Conservation (phyloP, 2,113 vertebrate genomes). For the Coreoperca whiteheadi region DNA sequence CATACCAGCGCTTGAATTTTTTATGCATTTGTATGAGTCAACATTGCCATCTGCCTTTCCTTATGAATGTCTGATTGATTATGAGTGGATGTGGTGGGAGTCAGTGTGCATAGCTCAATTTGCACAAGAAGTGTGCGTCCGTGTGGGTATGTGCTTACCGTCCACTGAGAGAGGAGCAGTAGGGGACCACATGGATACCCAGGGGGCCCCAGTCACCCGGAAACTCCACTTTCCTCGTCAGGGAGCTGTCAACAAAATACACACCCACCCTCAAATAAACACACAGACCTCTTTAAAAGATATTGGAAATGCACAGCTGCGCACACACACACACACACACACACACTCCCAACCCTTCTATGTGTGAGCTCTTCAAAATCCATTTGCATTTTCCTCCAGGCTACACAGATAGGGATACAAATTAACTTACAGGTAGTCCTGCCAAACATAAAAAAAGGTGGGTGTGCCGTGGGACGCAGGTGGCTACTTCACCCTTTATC, state of each 20-base stretch:
- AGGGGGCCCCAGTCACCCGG: slow-evolving; percentile 90
- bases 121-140: background rate
- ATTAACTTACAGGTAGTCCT: slow-evolving; percentile 66
- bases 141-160: slow-evolving; percentile 84
- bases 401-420: slow-evolving; percentile 69
- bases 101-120: background rate
- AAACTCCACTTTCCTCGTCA: slow-evolving; percentile 91
- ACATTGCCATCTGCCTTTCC: slow-evolving; percentile 53
- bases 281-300: background rate
- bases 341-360: background rate
- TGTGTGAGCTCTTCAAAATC: slow-evolving; percentile 58
- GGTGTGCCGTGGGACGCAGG: slow-evolving; percentile 37
- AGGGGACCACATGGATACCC: slow-evolving; percentile 95
- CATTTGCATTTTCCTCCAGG: slow-evolving; percentile 70
- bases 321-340: slow-evolving; percentile 22
- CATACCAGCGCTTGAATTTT: slow-evolving; percentile 1
- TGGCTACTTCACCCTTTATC: slow-evolving; percentile 69
- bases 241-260: slow-evolving; percentile 78
- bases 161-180: slow-evolving; percentile 94
- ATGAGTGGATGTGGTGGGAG: background rate
- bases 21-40: slow-evolving; percentile 26
- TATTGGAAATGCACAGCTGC: background rate
- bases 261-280: background rate
- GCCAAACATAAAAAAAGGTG: slow-evolving; percentile 37
- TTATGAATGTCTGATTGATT: slow-evolving; percentile 9